Evolutionary conservation across 2,113 vertebrate species (phyloP).

Genomic region (Scophthalmus maximus): DNA sequence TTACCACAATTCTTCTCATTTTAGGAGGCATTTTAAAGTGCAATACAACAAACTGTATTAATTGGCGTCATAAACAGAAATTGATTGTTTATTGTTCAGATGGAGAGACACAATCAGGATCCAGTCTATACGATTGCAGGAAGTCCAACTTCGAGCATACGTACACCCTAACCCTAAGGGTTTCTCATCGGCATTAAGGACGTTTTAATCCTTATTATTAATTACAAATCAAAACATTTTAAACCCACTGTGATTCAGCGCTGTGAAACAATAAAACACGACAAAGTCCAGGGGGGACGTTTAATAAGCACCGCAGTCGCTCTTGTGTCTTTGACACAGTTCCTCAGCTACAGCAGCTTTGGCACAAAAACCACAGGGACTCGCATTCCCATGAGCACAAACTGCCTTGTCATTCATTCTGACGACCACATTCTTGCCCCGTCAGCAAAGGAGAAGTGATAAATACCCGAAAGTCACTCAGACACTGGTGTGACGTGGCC

Average conservation of each 20-base stretch:
- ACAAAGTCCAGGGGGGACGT: neutral
- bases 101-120: constrained; percentile 3
- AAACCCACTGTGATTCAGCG: neutral
- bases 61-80: constrained; percentile 2
- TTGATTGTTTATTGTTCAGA: neutral
- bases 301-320: neutral
- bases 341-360: constrained; percentile 6
- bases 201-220: no score
- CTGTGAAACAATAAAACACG: neutral
- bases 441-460: constrained; percentile 61
- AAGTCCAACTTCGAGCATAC: neutral
- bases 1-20: neutral
- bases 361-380: constrained; percentile 19
- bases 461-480: constrained; percentile 34
- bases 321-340: neutral
- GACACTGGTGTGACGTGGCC: constrained; percentile 15
- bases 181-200: no score
- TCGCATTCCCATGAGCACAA: neutral
- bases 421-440: constrained; percentile 14
- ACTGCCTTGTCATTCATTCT: constrained; percentile 12
- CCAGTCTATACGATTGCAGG: neutral
- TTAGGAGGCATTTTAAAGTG: constrained; percentile 20
- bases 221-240: neutral
- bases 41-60: neutral
- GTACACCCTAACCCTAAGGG: no score